Base-by-base conservation (phyloP, 2,888 invertebrate genomes). In the Gortyna flavago region DNA sequence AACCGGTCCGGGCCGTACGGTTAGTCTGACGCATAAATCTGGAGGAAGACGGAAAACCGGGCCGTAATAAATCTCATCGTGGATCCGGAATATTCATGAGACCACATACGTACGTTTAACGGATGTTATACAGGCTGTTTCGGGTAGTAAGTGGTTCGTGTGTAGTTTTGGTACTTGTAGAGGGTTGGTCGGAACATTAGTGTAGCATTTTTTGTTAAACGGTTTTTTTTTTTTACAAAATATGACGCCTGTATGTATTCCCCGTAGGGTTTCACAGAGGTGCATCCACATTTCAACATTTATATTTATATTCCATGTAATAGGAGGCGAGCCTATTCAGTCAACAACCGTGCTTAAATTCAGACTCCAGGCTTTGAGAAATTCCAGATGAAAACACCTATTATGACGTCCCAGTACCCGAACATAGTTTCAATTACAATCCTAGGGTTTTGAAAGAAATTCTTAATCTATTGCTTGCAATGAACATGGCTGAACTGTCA, bases 21-120 rank as follows among this genome's bases (percentile, higher is more conserved):
- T 82, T 73, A 68, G 85, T 84, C 83, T 80, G 79, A 84, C 84
- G 86, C 89, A 92, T 92, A 91, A 92, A 91, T 91, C 90, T 89
- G 87, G 83, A 79, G 86, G 85, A 90, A 92, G 92, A 91, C 89
- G 90, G 91, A 82, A 89, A 89, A 85, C 89, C 84, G 80, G 80
- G 71, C 87, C 84, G 89, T 86, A 86, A 91, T 92, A 92, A 92
- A 92, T 92, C 92, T 91, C 87, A 79, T 80, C 74, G 86, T 81
- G 87, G 86, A 90, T 88, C 75, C 86, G 84, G 91, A 92, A 92
- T 92, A 92, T 92, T 92, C 92, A 92, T 92, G 92, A 91, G 87
- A 80, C 83, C 85, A 79, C 87, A 86, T 79, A 82, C 85, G 84
- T 76, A 83, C 75, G 72, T 78, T 81, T 84, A 88, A 84, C 83